Base-by-base conservation (phyloP, 2,888 invertebrate genomes). In the Himalopsyche anomala region DNA sequence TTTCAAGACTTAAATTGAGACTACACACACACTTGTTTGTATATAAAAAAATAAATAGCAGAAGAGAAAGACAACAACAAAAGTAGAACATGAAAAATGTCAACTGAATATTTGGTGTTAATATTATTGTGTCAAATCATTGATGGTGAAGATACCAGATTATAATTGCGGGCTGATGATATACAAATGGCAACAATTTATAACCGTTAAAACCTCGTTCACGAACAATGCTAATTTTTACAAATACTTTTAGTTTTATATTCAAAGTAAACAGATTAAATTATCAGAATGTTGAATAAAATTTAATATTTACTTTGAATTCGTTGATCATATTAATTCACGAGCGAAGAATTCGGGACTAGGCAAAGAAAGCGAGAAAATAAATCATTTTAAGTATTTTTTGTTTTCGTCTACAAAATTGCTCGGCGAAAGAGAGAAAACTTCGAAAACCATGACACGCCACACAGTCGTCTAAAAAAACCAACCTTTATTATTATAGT, bases 261-360 rank as follows among this genome's bases (percentile, higher is more conserved):
- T 74, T 74, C 74, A 74, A 36, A 74, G 74, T 36, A 74, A 74
- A 74, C 74, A 74, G 74, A 36, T 74, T 36, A 74, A 36, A 74
- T 38, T 36, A 74, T 74, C 74, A 74, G 19, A 74, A 36, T 74
- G 38, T 74, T 4, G 36, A 74, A 74, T 74, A 74, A 74, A 5
- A 74, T 74, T 74, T 15, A 36, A 74, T 74, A 74, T 74, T 36
- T 38, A 15, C 36, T 74, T 74, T 74, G 36, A 74, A 74, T 74
- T 74, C 36, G 38, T 74, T 38, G 74, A 74, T 74, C 36, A 36
- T 74, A 74, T 74, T 74, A 28, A 74, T 74, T 38, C 36, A 0
- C 19, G 74, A 74, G 62, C 74, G 12, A 36, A 74, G 36, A 74
- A 36, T 62, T 62, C 19, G 62, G 28, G 62, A 62, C 62, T 36